phyloP scores from a whole-genome alignment of 30 jellyfish, hydroid and myxozoan genomes.

The Hydractinia symbiolongicarpus region DNA sequence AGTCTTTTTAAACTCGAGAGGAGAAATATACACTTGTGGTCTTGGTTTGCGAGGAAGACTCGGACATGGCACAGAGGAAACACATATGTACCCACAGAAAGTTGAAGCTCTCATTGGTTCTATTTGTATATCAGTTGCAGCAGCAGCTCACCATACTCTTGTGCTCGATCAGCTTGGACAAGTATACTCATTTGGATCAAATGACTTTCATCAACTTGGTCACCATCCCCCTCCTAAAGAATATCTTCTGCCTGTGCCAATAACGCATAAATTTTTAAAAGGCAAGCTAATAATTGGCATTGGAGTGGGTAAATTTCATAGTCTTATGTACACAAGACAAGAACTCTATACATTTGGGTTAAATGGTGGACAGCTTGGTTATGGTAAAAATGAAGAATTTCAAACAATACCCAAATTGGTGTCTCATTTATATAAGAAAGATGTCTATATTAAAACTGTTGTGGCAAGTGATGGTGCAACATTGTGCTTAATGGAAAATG shows the following conservation, averaged over 20 bases:
- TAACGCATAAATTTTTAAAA: conserved; percentile 39
- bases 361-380: conserved; percentile 92
- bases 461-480: conserved; percentile 90
- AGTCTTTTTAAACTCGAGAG: conserved; percentile 53
- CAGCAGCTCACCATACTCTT: conserved; percentile 66
- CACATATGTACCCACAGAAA: conserved; percentile 55
- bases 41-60: conserved; percentile 84
- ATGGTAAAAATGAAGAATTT: conserved; percentile 39
- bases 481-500: conserved; percentile 55
- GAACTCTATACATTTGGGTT: conserved; percentile 76
- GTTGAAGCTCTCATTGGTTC: conserved; percentile 25
- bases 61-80: conserved; percentile 75
- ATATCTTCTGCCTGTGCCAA: conserved; percentile 39
- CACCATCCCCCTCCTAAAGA: conserved; percentile 52
- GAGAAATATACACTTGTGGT: conserved; percentile 65
- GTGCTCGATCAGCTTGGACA: conserved; percentile 68
- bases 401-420: conserved; percentile 56
- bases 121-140: conserved; percentile 46
- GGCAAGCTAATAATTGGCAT: conserved; percentile 61
- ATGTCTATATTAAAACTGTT: conserved; percentile 30
- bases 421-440: conserved; percentile 31
- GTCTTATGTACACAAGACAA: conserved; percentile 50
- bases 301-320: conserved; percentile 80
- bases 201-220: conserved; percentile 72
- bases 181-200: conserved; percentile 74